phyloP scores from a whole-genome alignment of 2,113 vertebrate genomes.

The Cryptomyrus ogoouensis region DNA sequence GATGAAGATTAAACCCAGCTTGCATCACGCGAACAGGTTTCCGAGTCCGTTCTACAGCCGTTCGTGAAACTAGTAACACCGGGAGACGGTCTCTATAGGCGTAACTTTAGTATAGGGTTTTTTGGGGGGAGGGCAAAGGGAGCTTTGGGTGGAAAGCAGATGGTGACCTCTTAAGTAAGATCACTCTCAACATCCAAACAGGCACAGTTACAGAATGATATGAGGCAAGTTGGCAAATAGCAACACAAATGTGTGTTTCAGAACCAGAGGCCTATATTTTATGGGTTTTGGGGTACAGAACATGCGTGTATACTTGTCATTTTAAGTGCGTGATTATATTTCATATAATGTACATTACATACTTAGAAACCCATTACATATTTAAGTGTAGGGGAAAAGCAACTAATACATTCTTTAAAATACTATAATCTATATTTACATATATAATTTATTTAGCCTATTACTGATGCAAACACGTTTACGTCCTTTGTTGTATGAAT shows the following conservation, averaged over 20 bases:
- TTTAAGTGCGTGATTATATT: background rate
- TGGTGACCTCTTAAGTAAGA: conserved; percentile 63
- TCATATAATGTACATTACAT: background rate
- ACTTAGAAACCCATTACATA: background rate
- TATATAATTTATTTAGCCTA: background rate
- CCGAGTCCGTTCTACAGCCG: background rate
- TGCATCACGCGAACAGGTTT: background rate
- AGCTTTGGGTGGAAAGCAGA: conserved; percentile 45
- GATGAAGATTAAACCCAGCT: background rate
- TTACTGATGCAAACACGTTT: background rate
- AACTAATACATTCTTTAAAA: background rate
- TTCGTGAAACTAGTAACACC: background rate
- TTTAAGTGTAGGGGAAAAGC: background rate
- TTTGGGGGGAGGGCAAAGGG: conserved; percentile 14
- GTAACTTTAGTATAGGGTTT: background rate
- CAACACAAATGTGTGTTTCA: background rate
- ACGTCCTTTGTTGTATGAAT: background rate
- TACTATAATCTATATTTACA: background rate
- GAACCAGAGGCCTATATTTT: conserved; percentile 10
- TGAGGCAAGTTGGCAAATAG: background rate
- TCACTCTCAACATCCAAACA: conserved; percentile 55
- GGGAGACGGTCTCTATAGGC: background rate
- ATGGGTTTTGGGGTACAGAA: background rate
- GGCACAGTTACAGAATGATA: conserved; percentile 5
- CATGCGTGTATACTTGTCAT: background rate